These are phyloP conservation scores for Agrenia bidenticulata DNA, from an alignment of 2,888 invertebrate species.

Conservation along the genomic window DNA sequence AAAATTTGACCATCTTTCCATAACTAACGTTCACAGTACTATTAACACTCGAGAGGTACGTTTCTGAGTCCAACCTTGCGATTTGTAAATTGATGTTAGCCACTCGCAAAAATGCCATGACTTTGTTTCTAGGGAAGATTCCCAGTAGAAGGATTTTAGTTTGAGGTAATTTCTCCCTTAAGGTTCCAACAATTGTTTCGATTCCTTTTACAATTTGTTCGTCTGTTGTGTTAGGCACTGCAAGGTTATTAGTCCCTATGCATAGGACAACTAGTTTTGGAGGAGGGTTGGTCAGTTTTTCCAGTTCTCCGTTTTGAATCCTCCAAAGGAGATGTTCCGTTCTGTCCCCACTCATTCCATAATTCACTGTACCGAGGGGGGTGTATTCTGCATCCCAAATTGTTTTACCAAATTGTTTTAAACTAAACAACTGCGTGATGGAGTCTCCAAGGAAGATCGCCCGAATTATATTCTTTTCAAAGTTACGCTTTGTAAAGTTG, in stretches of 20 bases:
- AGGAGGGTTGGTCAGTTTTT: neutral
- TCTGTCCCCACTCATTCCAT: neutral
- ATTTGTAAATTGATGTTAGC: neutral
- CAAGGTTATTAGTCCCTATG: neutral
- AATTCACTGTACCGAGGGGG: neutral
- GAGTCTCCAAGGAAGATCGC: neutral
- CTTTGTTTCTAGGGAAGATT: neutral
- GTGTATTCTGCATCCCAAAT: neutral
- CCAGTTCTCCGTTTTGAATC: neutral
- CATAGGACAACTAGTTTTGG: constrained; percentile 4
- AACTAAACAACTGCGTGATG: neutral
- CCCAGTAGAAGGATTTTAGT: neutral
- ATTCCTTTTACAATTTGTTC: neutral
- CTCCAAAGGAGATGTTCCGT: neutral
- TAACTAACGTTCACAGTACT: neutral
- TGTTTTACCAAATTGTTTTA: neutral
- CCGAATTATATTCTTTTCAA: neutral
- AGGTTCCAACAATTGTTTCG: neutral
- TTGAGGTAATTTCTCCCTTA: neutral
- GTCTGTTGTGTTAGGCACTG: neutral
- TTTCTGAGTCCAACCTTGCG: neutral
- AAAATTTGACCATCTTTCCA: neutral
- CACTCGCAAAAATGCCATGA: neutral
- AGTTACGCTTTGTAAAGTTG: too few species aligned
- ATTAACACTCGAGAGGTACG: too few species aligned